Evolutionary conservation across 2,797 vertebrate genomes (phyloP).

Genomic region (Glossophaga mutica): DNA sequence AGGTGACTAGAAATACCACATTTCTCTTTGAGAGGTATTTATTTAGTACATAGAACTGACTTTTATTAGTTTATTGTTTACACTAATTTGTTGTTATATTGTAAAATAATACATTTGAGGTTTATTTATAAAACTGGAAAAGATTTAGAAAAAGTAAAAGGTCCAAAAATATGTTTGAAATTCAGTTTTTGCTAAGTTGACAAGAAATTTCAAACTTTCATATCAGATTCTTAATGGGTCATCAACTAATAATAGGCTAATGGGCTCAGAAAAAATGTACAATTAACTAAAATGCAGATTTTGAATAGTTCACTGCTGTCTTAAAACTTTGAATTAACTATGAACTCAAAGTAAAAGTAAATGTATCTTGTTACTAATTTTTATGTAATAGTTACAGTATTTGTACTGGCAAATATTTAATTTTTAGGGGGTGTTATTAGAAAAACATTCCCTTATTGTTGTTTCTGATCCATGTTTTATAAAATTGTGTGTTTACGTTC

Average conservation of each 20-base stretch:
- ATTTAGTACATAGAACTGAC: background rate
- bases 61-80: background rate
- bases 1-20: background rate
- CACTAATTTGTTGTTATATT: conserved; percentile 26
- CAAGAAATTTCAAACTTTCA: conserved; percentile 11
- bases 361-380: background rate
- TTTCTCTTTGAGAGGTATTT: background rate
- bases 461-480: background rate
- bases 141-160: conserved; percentile 22
- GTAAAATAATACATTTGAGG: conserved; percentile 23
- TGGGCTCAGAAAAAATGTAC: background rate
- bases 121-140: conserved; percentile 7
- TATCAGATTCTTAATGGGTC: background rate
- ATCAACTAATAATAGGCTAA: conserved; percentile 18
- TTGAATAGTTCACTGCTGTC: background rate
- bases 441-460: background rate
- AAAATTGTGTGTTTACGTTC: background rate
- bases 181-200: background rate
- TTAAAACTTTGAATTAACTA: conserved; percentile 31
- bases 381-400: background rate
- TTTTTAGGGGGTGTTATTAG: background rate
- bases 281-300: conserved; percentile 11
- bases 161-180: conserved; percentile 32
- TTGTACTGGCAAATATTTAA: conserved; percentile 30
- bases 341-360: conserved; percentile 12